Conservation (phyloP, 2,797 vertebrate genomes). For the Etheostoma nigrum region DNA sequence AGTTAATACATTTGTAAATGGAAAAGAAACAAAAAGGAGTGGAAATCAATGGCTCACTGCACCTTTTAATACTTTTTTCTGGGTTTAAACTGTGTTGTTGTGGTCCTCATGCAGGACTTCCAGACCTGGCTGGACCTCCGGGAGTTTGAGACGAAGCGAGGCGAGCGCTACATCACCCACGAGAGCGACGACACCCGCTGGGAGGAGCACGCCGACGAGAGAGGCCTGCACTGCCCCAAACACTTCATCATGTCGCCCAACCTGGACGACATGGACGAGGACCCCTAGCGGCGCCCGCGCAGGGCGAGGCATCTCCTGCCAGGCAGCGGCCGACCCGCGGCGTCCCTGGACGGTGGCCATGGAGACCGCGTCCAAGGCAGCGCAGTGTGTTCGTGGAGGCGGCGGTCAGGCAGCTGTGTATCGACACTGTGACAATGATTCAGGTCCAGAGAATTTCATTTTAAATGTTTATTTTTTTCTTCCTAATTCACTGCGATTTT, state of each 20-base stretch:
- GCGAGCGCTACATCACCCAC: slow-evolving; percentile 96
- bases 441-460: slow-evolving; percentile 18
- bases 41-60: too few species aligned
- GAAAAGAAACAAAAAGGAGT: too few species aligned
- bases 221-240: slow-evolving; percentile 88
- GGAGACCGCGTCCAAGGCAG: neutral
- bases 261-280: slow-evolving; percentile 95
- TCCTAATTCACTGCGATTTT: slow-evolving; percentile 42
- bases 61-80: too few species aligned
- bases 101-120: slow-evolving; percentile 87
- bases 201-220: slow-evolving; percentile 91
- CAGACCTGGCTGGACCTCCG: slow-evolving; percentile 97
- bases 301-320: neutral
- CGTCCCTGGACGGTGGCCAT: neutral
- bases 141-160: slow-evolving; percentile 94
- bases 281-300: slow-evolving; percentile 82
- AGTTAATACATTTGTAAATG: too few species aligned
- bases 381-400: neutral
- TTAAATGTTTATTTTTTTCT: neutral
- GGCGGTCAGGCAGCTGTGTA: slow-evolving; percentile 4
- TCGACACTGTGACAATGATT: slow-evolving; percentile 23
- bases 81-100: neutral
- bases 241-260: slow-evolving; percentile 97
- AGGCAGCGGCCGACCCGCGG: neutral
- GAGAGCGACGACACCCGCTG: slow-evolving; percentile 96